Base-by-base conservation (phyloP, 2,113 vertebrate genomes). In the Naja naja region DNA sequence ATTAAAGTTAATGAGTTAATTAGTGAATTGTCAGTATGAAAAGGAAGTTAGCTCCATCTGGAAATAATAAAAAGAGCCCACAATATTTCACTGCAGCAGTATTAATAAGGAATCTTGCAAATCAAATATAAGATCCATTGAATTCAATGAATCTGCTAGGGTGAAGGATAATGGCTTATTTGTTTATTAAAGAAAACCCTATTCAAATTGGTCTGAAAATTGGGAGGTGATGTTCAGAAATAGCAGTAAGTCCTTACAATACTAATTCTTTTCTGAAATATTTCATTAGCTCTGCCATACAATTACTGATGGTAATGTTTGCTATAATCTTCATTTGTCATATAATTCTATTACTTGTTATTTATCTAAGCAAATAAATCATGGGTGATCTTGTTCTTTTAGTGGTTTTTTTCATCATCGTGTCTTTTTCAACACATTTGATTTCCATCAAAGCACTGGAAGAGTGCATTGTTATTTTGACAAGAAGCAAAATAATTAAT, bases 401-500 rank as follows among this genome's bases (percentile, higher is more conserved):
- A 34, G 64, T 60, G 58, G 4, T 1, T 11, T 1, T 3, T 20
- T 85, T 6, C 14, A 45, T 85, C 14, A 6, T 85, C 22, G 1
- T 85, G 12, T 56, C 52, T 10, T 45, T 45, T 85, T 14, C 1
- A 25, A 10, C 43, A 9, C 45, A 89, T 18, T 54, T 92, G 34
- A 74, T 92, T 89, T 92, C 34, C 55, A 27, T 92, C 56, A 20
- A 39, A 53, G 47, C 34, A 34, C n/a, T 93, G 94, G 34, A 49
- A 54, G 91, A 5, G 54, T 69, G 94, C 9, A 91, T 93, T 93
- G 60, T 94, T 91, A 52, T 54, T 92, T 85, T 95, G 94, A 92
- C 52, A 92, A 90, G 92, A 93, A 88, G 49, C 87, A 85, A 91
- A 94, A 88, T 22, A 93, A 90, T 53, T 88, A 91, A 95, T 93